Evolutionary conservation across 2,113 vertebrate species (phyloP).

Genomic region (Nipponia nippon): DNA sequence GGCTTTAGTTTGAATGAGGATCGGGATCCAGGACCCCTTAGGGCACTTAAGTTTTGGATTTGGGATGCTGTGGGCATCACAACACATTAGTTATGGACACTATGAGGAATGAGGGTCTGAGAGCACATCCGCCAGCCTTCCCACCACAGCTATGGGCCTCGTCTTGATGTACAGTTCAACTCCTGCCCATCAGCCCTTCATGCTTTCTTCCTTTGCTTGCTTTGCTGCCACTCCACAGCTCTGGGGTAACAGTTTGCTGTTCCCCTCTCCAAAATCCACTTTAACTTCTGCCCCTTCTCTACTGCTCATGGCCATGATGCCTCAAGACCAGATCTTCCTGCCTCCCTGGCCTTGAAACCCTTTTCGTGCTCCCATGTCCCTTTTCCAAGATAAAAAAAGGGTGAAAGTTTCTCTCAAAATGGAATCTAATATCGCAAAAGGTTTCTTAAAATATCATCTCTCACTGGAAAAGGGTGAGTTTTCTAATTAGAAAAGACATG

Average conservation of each 20-base stretch:
- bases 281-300: not conserved
- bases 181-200: not conserved
- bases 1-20: not conserved
- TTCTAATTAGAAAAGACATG: not conserved
- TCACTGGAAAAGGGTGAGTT: not conserved
- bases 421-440: not conserved
- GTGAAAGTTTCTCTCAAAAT: not conserved
- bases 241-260: not conserved
- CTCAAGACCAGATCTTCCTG: not conserved
- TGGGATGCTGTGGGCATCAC: not conserved
- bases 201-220: not conserved
- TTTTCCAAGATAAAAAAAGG: not conserved
- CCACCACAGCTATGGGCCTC: not conserved
- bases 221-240: not conserved
- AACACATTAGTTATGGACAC: not conserved
- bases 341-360: not conserved
- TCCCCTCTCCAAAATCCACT: not conserved
- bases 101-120: not conserved
- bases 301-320: not conserved
- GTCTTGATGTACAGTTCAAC: not conserved
- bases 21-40: not conserved
- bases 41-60: not conserved
- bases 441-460: slow-evolving; percentile 18
- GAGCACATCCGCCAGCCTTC: not conserved
- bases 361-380: not conserved